Base-by-base conservation (phyloP, 1,140 invertebrate species). In the Venturia canescens region DNA sequence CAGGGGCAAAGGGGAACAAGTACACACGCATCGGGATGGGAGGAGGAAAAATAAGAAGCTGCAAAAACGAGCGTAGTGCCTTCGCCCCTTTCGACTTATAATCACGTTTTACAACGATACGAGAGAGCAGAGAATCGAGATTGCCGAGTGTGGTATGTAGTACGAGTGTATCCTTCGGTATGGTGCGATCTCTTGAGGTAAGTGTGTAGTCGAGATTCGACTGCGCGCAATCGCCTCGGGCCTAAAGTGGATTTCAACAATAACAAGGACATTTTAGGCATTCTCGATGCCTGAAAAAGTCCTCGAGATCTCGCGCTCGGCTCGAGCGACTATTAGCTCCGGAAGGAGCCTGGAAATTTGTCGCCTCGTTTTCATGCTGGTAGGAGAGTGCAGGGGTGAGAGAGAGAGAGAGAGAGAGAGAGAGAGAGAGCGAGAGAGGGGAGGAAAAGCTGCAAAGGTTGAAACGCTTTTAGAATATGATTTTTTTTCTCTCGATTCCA, bases 11-110 rank as follows among this genome's bases (percentile, higher is more conserved):
- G 50, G 18, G 66, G 48, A 38, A 50, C 15, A 29, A 27, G 57
- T 83, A 85, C 83, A 83, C 84, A 76, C 83, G n/a, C n/a, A n/a
- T n/a, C n/a, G n/a, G n/a, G n/a, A n/a, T n/a, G 83, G 63, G 50
- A 80, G 80, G 26, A 57, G 21, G 53, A 63, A n/a, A 34, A 34
- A 26, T 74, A 44, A 34, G 50, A 53, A 60, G 9, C 27, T 13
- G 18, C 9, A 21, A 53, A 76, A 76, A 76, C 34, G n/a, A 31
- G 18, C 48, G 29, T 23, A 18, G 3, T 60, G 1, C 50, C 16
- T 66, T 80, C 48, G 38, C 50, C 53, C 48, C 71, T 74, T 71
- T 34, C 57, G 48, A 79, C 53, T 79, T 71, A 71, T 60, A 79
- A 71, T 50, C 34, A 34, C 77, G 31, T 27, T 34, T 69, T 29